Evolutionary conservation across 2,797 vertebrate genomes (phyloP).

Genomic region (Leuciscus waleckii): DNA sequence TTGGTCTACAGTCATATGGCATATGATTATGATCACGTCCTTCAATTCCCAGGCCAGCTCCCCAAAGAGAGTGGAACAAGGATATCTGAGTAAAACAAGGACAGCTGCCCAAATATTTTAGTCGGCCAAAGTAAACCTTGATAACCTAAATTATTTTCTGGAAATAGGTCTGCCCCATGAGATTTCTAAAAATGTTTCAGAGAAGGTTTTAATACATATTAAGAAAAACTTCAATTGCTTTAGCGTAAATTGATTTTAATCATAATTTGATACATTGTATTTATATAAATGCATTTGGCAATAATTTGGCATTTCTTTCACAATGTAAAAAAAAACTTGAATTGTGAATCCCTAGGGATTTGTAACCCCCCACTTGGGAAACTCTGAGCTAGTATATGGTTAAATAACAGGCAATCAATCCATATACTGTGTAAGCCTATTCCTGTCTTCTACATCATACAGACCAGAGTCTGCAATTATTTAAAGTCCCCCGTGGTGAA

Average conservation of each 20-base stretch:
- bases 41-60: constrained; percentile 33
- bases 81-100: neutral
- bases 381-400: neutral
- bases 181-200: constrained; percentile 25
- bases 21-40: neutral
- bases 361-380: neutral
- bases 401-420: neutral
- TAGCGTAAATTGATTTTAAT: neutral
- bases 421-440: neutral
- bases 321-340: neutral
- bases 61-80: constrained; percentile 13
- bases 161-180: constrained; percentile 5
- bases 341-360: neutral
- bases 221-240: neutral
- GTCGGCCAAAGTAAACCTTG: constrained; percentile 3
- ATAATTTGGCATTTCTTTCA: neutral
- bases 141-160: constrained; percentile 19
- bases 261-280: neutral
- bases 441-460: neutral
- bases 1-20: constrained; percentile 7
- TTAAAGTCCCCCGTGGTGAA: neutral
- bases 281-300: neutral
- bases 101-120: neutral
- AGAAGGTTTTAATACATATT: neutral
- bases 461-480: neutral